Conservation (phyloP, 2,797 vertebrate species). For the Peromyscus attwateri region DNA sequence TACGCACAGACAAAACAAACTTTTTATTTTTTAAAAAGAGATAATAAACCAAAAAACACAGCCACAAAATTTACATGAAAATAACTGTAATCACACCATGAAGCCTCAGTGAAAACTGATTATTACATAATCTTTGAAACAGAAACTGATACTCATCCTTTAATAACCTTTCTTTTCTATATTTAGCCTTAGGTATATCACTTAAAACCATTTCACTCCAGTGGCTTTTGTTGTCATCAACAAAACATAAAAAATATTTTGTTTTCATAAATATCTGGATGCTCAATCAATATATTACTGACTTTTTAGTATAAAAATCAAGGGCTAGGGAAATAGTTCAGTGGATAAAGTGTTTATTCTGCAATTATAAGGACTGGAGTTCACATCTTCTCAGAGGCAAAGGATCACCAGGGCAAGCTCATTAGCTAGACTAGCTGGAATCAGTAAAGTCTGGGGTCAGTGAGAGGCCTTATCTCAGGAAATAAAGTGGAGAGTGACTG, state of each 20-base stretch:
- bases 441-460: not conserved
- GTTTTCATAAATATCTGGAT: conserved; percentile 63
- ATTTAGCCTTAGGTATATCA: not conserved
- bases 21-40: not conserved
- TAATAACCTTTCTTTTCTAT: conserved; percentile 7
- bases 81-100: conserved; percentile 16
- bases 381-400: not conserved
- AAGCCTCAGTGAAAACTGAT: conserved; percentile 52
- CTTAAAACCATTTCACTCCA: conserved; percentile 39
- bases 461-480: not conserved
- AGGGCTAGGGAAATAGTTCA: not conserved
- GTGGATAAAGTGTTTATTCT: not conserved
- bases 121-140: conserved; percentile 32
- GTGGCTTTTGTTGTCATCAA: conserved; percentile 35
- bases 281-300: conserved; percentile 53
- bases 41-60: conserved; percentile 9
- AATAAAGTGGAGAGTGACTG: not conserved
- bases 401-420: not conserved
- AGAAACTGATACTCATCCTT: not conserved
- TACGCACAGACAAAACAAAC: not conserved
- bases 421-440: not conserved
- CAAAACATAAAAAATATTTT: conserved; percentile 19
- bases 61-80: conserved; percentile 49
- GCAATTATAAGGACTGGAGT: not conserved
- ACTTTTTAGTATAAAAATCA: conserved; percentile 63